These are phyloP conservation scores for Neosilurus hyrtlii DNA, from an alignment of 2,797 vertebrate genomes.

Conservation along the genomic window DNA sequence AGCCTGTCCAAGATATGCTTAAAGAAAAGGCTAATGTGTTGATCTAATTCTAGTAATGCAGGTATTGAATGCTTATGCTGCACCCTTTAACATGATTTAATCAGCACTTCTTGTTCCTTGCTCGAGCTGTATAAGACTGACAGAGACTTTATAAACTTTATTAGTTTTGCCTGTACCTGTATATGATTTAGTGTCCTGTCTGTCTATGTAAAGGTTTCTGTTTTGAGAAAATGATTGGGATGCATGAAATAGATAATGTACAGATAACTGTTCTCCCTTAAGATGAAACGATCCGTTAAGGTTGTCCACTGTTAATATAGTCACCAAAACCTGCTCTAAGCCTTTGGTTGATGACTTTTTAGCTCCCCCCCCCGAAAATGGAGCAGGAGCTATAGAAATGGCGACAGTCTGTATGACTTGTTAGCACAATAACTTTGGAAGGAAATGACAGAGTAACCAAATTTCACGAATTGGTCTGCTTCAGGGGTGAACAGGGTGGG, in stretches of 20 bases:
- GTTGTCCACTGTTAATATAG: background rate
- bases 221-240: background rate
- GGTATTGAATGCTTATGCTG: background rate
- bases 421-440: too few species aligned
- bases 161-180: background rate
- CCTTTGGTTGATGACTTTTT: background rate
- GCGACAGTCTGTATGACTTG: too few species aligned
- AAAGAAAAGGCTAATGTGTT: slow-evolving; percentile 31
- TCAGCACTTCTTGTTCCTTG: slow-evolving; percentile 11
- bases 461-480: too few species aligned
- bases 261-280: background rate
- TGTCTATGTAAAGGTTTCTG: background rate
- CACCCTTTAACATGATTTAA: slow-evolving; percentile 26
- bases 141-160: background rate
- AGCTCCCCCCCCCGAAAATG: too few species aligned
- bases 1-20: slow-evolving; percentile 11
- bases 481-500: too few species aligned
- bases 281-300: background rate
- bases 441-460: too few species aligned
- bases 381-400: too few species aligned
- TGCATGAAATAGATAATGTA: background rate
- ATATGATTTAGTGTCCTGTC: too few species aligned
- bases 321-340: background rate
- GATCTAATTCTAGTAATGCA: slow-evolving; percentile 9
- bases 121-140: background rate